These are phyloP conservation scores for Vulpes lagopus DNA, from an alignment of 2,113 vertebrate species.

Conservation along the genomic window DNA sequence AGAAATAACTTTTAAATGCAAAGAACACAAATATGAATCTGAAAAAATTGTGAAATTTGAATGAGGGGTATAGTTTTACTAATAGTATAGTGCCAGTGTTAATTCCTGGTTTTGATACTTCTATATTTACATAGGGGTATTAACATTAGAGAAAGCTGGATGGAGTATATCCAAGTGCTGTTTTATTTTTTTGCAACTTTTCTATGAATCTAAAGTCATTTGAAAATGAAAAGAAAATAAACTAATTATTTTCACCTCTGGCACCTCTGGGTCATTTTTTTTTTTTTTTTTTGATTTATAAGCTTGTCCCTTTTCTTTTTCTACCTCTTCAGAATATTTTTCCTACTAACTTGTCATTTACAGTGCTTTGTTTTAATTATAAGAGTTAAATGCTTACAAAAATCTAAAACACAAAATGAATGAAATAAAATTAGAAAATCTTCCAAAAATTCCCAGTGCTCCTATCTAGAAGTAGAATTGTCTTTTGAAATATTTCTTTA, in stretches of 20 bases:
- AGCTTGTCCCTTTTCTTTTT: not conserved
- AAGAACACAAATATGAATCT: not conserved
- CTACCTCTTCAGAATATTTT: not conserved
- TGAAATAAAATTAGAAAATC: not conserved
- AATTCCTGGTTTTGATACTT: not conserved
- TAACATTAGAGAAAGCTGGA: not conserved
- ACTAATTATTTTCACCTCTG: not conserved
- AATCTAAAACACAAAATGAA: not conserved
- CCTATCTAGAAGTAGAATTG: not conserved
- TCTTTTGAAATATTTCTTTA: not conserved
- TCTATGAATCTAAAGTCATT: not conserved
- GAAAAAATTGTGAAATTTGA: not conserved
- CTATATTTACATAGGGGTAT: not conserved
- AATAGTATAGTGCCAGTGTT: not conserved
- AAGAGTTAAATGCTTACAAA: not conserved
- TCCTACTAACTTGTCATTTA: not conserved
- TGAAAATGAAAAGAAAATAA: not conserved
- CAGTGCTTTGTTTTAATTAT: constrained; percentile 3
- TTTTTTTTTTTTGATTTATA: not conserved
- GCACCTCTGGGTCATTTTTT: not conserved
- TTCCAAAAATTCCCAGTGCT: not conserved
- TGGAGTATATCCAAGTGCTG: not conserved
- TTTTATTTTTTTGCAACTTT: not conserved
- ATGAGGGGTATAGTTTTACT: not conserved
- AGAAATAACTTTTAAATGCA: not conserved